phyloP scores from a whole-genome alignment of 2,113 vertebrate species.

The Cavia porcellus region DNA sequence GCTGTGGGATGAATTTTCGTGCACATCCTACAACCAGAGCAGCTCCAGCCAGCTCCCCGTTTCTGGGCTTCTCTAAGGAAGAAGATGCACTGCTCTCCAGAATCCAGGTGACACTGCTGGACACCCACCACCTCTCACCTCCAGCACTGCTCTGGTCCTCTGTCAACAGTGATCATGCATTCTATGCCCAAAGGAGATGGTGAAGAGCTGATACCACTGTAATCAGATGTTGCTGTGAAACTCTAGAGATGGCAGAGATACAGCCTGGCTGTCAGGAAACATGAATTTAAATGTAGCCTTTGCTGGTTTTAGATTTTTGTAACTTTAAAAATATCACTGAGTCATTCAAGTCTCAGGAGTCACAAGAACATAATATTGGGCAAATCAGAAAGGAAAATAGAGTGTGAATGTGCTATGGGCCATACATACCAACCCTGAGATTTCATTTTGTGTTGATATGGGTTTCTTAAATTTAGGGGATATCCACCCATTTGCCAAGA shows the following conservation, averaged over 20 bases:
- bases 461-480: not conserved
- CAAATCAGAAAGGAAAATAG: not conserved
- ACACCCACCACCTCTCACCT: not conserved
- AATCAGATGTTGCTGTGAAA: not conserved
- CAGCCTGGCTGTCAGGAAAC: not conserved
- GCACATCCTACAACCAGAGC: fast-evolving
- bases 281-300: not conserved
- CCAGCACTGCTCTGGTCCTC: not conserved
- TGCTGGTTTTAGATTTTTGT: not conserved
- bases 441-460: not conserved
- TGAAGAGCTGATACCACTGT: too few species aligned
- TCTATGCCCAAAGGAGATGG: not conserved
- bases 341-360: not conserved
- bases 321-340: not conserved
- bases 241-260: too few species aligned
- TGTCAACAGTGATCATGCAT: not conserved
- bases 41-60: not conserved
- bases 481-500: not conserved
- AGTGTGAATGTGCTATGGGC: not conserved
- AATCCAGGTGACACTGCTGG: not conserved
- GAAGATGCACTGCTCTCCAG: not conserved
- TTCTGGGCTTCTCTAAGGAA: not conserved
- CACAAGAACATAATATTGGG: not conserved
- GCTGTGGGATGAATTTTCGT: not conserved
- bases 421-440: too few species aligned